These are phyloP conservation scores for Neuroterus valhalla DNA, from an alignment of 1,140 invertebrate species.

Conservation along the genomic window DNA sequence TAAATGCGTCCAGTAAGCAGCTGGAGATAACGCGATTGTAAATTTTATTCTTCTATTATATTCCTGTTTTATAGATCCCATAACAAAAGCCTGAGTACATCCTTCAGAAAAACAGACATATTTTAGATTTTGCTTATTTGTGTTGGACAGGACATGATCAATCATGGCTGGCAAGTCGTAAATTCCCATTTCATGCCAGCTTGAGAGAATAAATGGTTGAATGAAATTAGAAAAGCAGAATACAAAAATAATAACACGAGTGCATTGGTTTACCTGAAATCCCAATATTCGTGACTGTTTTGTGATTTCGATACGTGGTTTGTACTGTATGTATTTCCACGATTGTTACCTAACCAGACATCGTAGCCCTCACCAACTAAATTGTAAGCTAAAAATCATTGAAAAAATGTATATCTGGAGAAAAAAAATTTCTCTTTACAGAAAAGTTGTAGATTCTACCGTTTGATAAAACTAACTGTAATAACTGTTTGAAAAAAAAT, in stretches of 20 bases:
- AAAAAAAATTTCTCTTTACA: no score
- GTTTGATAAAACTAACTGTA: no score
- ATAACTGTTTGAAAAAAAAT: no score
- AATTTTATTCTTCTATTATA: not conserved
- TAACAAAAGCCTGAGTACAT: not conserved
- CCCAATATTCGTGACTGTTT: conserved; percentile 80
- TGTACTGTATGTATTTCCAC: conserved; percentile 79
- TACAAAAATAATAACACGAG: no score
- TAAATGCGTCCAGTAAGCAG: no score
- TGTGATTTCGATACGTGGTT: conserved; percentile 66
- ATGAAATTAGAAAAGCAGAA: not conserved
- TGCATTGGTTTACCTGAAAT: conserved; percentile 56
- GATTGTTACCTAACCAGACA: conserved; percentile 82
- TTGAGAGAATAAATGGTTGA: not conserved
- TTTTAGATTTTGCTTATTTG: not conserved
- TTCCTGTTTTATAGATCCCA: not conserved
- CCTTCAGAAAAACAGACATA: not conserved
- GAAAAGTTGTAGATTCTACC: no score
- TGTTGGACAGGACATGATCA: not conserved
- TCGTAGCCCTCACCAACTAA: conserved; percentile 84
- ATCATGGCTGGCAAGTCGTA: not conserved
- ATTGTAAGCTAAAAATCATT: conserved; percentile 76
- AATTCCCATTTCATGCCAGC: no score
- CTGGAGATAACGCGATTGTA: not conserved
- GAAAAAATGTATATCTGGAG: no score